Evolutionary conservation across 2,797 vertebrate genomes (phyloP).

Genomic region (Syngnathus acus): DNA sequence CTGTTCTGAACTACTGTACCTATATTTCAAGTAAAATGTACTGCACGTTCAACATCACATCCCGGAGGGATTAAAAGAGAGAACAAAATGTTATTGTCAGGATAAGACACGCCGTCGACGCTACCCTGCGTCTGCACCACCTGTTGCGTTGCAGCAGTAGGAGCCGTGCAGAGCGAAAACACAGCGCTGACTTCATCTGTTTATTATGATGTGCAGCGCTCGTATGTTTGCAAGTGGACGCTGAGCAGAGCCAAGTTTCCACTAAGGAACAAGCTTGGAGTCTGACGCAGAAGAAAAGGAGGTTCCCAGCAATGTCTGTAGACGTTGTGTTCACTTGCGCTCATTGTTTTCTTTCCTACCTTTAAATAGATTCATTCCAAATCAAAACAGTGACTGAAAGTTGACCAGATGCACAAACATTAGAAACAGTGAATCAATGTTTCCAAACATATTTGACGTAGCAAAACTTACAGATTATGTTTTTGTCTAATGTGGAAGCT

Average conservation of each 20-base stretch:
- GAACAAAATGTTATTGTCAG: too few species aligned
- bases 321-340: neutral
- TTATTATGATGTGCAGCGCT: slow-evolving; percentile 62
- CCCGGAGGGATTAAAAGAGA: too few species aligned
- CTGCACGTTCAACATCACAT: too few species aligned
- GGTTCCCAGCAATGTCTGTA: slow-evolving; percentile 54
- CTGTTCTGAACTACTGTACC: too few species aligned
- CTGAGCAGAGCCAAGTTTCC: slow-evolving; percentile 67
- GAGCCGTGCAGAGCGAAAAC: slow-evolving; percentile 31
- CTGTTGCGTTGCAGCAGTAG: slow-evolving; percentile 25
- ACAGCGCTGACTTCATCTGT: slow-evolving; percentile 34
- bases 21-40: too few species aligned
- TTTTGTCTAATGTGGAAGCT: neutral
- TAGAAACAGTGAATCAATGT: neutral
- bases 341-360: neutral
- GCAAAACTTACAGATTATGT: neutral
- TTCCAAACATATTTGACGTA: too few species aligned
- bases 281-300: slow-evolving; percentile 44
- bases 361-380: neutral
- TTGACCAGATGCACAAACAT: neutral
- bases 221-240: slow-evolving; percentile 49
- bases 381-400: neutral
- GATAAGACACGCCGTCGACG: too few species aligned
- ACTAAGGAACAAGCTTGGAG: slow-evolving; percentile 24
- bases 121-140: slow-evolving; percentile 21